phyloP scores from a whole-genome alignment of 2,113 vertebrate genomes.

The Corvus hawaiiensis region DNA sequence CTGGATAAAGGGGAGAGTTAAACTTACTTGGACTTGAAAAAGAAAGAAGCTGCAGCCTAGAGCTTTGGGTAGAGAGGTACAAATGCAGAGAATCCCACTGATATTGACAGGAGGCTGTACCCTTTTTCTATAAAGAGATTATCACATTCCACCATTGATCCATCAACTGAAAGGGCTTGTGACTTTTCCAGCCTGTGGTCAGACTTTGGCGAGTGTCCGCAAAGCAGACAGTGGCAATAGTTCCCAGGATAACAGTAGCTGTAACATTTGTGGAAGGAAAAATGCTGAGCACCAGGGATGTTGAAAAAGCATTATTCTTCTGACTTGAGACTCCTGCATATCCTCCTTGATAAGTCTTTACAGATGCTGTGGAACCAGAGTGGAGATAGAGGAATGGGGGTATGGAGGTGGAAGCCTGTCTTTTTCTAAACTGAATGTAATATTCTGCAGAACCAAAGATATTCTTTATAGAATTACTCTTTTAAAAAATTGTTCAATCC shows the following conservation, averaged over 20 bases:
- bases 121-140: background rate
- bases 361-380: background rate
- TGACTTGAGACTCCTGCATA: background rate
- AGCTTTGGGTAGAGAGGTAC: background rate
- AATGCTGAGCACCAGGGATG: background rate
- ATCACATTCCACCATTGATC: background rate
- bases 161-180: background rate
- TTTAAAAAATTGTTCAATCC: background rate
- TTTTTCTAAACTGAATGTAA: background rate
- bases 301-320: background rate
- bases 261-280: background rate
- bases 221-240: background rate
- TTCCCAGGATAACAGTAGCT: background rate
- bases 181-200: background rate
- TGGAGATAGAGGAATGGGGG: background rate
- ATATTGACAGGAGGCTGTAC: background rate
- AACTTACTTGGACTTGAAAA: background rate
- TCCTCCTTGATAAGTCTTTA: background rate
- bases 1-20: background rate
- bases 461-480: background rate
- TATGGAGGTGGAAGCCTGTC: background rate
- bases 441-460: background rate
- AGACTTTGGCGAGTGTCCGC: background rate
- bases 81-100: background rate
- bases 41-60: background rate